Percentiles rank a stretch among this genome's conserved stretches.
Conservation (phyloP, 1,140 invertebrate genomes). For the Chrysopa pallens region DNA sequence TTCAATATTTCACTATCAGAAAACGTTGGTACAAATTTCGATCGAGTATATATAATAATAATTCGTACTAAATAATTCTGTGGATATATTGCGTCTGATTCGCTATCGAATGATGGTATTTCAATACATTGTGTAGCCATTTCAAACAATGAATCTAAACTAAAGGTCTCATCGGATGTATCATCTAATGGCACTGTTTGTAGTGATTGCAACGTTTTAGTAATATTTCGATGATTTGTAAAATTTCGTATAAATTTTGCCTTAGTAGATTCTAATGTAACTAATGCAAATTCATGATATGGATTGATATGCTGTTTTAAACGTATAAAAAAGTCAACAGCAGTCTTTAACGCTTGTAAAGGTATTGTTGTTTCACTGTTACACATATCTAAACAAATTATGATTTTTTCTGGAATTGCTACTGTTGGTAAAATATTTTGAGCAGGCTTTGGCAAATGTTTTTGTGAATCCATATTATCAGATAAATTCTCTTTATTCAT, state of each 20-base stretch:
- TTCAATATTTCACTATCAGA: constrained; percentile 25
- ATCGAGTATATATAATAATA: constrained; percentile 45
- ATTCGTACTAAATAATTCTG: constrained; percentile 39
- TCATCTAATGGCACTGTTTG: constrained; percentile 31
- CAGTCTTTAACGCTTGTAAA: constrained; percentile 40
- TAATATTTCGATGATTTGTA: not conserved
- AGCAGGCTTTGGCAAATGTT: too few relatives aligned
- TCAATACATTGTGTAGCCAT: constrained; percentile 28
- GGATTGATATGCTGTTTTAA: constrained; percentile 41
- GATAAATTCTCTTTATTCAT: too few relatives aligned
- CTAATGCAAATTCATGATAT: constrained; percentile 46
- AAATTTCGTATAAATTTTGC: constrained; percentile 30
- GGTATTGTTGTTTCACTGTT: constrained; percentile 35
- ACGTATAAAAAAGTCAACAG: constrained; percentile 42
- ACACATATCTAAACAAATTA: constrained; percentile 43
- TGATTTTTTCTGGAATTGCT: constrained; percentile 35
- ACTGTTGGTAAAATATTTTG: not conserved
- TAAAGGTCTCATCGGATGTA: constrained; percentile 29
- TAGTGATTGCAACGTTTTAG: constrained; percentile 22
- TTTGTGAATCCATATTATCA: too few relatives aligned
- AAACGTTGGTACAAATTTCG: constrained; percentile 36
- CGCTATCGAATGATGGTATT: constrained; percentile 25
- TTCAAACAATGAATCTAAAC: constrained; percentile 38
- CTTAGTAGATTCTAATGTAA: constrained; percentile 33
- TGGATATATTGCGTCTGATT: constrained; percentile 12